phyloP scores from a whole-genome alignment of 2,888 invertebrate genomes.

The Dasysyrphus albostriatus region DNA sequence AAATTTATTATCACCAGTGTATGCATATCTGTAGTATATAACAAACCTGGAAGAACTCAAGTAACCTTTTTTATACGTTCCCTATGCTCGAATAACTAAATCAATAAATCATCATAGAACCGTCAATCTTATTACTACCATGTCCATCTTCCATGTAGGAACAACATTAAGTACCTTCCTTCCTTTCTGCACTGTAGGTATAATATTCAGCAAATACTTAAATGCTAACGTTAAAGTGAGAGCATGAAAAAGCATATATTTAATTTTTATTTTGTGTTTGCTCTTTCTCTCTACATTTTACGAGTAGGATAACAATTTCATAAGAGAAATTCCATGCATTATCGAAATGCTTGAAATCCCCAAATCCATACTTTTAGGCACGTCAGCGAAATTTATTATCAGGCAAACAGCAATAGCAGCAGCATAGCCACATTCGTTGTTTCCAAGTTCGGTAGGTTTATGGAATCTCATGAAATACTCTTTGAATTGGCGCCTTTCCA shows the following conservation, averaged over 20 bases:
- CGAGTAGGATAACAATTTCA: conserved; percentile 22
- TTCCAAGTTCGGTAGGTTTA: neutral
- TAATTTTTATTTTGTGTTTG: conserved; percentile 24
- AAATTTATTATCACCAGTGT: too few relatives aligned
- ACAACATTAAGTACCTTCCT: neutral
- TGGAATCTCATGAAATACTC: conserved; percentile 49
- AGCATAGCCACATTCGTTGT: conserved; percentile 20
- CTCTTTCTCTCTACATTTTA: conserved; percentile 58
- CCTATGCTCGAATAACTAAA: too few relatives aligned
- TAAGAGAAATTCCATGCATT: conserved; percentile 77
- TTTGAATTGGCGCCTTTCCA: conserved; percentile 58
- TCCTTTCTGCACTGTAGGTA: neutral
- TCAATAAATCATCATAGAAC: too few relatives aligned
- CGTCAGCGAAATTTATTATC: conserved; percentile 79
- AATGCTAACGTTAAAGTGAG: conserved; percentile 18
- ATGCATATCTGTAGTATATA: too few relatives aligned
- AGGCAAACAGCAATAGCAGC: conserved; percentile 71
- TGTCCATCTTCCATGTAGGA: too few relatives aligned
- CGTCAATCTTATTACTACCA: too few relatives aligned
- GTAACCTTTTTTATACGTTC: too few relatives aligned
- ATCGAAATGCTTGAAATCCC: conserved; percentile 78
- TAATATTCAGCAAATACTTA: neutral
- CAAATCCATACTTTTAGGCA: conserved; percentile 79
- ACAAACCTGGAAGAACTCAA: too few relatives aligned
- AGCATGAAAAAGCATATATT: conserved; percentile 9